Base-by-base conservation (phyloP, 2,888 invertebrate genomes). In the Drosophila siamana region DNA sequence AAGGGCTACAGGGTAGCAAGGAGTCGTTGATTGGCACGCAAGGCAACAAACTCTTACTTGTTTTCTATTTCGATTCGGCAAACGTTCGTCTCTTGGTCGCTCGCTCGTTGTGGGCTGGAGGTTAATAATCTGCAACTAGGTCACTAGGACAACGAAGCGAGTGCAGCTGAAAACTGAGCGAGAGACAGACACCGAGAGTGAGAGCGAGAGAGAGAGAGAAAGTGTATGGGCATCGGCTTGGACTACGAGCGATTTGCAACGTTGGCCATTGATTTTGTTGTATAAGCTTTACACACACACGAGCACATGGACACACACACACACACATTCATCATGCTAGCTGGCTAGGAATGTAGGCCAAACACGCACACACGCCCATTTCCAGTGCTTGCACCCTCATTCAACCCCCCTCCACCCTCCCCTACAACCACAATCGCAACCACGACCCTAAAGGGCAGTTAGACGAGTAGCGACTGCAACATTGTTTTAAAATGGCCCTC, bases 111-210 rank as follows among this genome's bases (percentile, higher is more conserved):
- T 57, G 59, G 52, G 65, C 64, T 73, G 73, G 66, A 88, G 92
- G 92, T 92, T 90, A 92, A 91, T 89, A 91, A 91, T 91, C 92
- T 89, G 83, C 74, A 92, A 89, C 73, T 88, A 71, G 92, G 92
- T 92, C 89, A 92, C 86, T 92, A 88, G 92, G 91, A 84, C 92
- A 88, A 73, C 70, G 64, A 50, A 74, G 44, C 52, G 62, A 87
- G 85, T 91, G 90, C 91, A 90, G 81, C 73, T 55, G 43, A 73
- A 67, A 55, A 55, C 63, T 61, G 48, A 65, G 46, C 26, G 38
- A 65, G 50, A 38, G 59, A 59, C 50, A 43, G n/a, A 40, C 43
- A 52, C 13, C 51, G 11, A 46, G 13, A 36, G 8, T 33, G 11
- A 44, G 28, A 51, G 55, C 54, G 62, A 33, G 57, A 48, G 11